These are phyloP conservation scores for Urocolius indicus DNA, from an alignment of 2,113 vertebrate genomes.

Conservation along the genomic window DNA sequence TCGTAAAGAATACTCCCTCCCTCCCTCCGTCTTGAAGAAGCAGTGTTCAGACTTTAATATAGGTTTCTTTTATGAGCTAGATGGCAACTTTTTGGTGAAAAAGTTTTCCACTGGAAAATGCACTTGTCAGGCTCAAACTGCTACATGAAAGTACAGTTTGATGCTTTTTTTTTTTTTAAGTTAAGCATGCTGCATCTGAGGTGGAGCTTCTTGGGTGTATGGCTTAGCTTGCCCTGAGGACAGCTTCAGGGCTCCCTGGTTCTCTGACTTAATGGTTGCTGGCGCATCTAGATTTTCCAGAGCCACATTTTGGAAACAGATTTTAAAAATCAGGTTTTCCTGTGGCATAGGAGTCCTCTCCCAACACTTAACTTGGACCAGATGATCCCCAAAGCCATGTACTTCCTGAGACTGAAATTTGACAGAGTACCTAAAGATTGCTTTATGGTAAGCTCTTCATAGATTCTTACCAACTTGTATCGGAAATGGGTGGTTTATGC, in stretches of 20 bases:
- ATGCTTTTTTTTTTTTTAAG: neutral
- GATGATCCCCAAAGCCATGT: constrained; percentile 6
- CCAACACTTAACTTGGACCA: constrained; percentile 24
- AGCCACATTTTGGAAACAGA: constrained; percentile 1
- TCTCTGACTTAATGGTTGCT: constrained; percentile 4
- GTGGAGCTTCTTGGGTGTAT: neutral
- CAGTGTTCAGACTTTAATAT: neutral
- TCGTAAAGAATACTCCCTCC: neutral
- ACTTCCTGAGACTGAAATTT: neutral
- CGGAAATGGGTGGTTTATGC: neutral
- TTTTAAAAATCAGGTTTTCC: neutral
- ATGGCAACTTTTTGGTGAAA: neutral
- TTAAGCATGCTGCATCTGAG: fast-evolving
- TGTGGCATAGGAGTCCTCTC: neutral
- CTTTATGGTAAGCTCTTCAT: neutral
- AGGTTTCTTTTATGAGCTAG: constrained; percentile 37
- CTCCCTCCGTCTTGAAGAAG: neutral
- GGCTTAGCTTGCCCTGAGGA: neutral
- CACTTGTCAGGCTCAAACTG: constrained; percentile 39
- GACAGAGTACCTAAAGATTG: neutral
- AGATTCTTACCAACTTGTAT: constrained; percentile 21
- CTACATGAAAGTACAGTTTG: constrained; percentile 23
- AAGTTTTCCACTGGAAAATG: constrained; percentile 61
- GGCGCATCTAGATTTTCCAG: neutral
- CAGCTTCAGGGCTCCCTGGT: neutral